Base-by-base conservation (phyloP, 23 tunicate genomes). In the Botrylloides violaceus region DNA sequence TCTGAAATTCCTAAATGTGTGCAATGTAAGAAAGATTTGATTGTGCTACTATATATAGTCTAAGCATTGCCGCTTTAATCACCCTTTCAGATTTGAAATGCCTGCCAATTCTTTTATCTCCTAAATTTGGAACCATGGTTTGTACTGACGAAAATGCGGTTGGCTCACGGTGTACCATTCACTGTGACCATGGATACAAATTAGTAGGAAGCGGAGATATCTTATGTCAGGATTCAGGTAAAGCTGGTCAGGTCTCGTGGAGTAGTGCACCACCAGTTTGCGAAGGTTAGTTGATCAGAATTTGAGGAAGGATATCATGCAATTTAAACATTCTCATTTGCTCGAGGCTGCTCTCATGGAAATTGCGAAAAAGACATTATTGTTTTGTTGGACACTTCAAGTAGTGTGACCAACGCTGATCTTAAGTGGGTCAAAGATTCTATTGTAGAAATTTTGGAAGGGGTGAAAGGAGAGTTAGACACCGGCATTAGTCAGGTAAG, bases 391-490 rank as follows among this genome's bases (percentile, higher is more conserved):
- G 74, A 68, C 37, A 56, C 56, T 19, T 68, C 74, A 4, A 56
- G 74, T 24, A 68, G 74, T 26, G 37, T 68, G 18, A 39, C 25
- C 37, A 19, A 12, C 0, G 74, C 12, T 32, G 74, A 68, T 9
- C 37, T 68, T 1, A 36, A 32, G 0, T 23, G 19, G 4, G 58
- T 43, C 9, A 68, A 43, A 35, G n/a, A 39, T 9, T 68, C 49
- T 32, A n/a, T 68, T 68, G 58, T 43, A 20, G 1, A 37, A 37
- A 43, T 68, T 1, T 2, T 68, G 15, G 74, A 68, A 37, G 74
- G 47, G 12, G 26, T 68, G 58, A 27, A 68, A 37, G 74, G 74
- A 43, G 74, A 68, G 37, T 35, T 68, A n/a, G 74, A 68, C 26
- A 37, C 28, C 9, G 74, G 74, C 6, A 31, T 29, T 4, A 68